Evolutionary conservation across 1,140 invertebrate genomes (phyloP).

Genomic region (Oryzaephilus surinamensis): DNA sequence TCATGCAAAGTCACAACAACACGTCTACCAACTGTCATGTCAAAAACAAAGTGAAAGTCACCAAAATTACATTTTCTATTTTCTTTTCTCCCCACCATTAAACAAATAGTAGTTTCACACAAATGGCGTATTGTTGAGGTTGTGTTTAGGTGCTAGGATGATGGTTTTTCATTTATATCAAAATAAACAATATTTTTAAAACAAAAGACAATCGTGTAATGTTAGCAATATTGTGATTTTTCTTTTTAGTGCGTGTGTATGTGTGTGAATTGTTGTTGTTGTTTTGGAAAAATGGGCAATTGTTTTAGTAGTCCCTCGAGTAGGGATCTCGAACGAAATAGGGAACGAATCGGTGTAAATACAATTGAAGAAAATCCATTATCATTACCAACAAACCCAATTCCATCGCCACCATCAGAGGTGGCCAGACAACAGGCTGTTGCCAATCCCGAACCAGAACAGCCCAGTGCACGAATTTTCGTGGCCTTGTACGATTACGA

Average conservation of each 20-base stretch:
- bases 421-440: conserved; percentile 44
- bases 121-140: too few species aligned
- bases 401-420: conserved; percentile 53
- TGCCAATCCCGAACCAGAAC: conserved; percentile 50
- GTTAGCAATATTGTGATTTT: conserved; percentile 4
- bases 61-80: too few species aligned
- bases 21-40: too few species aligned
- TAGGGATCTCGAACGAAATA: conserved; percentile 51
- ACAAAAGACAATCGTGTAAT: too few species aligned
- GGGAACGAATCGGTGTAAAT: conserved; percentile 27
- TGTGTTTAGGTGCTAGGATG: conserved; percentile 4
- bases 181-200: too few species aligned
- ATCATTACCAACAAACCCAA: conserved; percentile 49
- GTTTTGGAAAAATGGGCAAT: conserved; percentile 49
- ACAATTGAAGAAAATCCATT: conserved; percentile 48
- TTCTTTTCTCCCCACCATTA: too few species aligned
- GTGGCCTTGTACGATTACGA: conserved; percentile 98
- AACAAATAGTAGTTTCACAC: too few species aligned
- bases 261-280: not conserved
- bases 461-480: conserved; percentile 75
- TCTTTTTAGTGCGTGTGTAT: not conserved
- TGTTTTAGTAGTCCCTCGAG: conserved; percentile 57
- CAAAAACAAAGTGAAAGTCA: too few species aligned
- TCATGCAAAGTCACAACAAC: too few species aligned
- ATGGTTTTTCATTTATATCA: too few species aligned